These are phyloP conservation scores for Empis livida DNA, from an alignment of 2,888 invertebrate genomes.

Conservation along the genomic window DNA sequence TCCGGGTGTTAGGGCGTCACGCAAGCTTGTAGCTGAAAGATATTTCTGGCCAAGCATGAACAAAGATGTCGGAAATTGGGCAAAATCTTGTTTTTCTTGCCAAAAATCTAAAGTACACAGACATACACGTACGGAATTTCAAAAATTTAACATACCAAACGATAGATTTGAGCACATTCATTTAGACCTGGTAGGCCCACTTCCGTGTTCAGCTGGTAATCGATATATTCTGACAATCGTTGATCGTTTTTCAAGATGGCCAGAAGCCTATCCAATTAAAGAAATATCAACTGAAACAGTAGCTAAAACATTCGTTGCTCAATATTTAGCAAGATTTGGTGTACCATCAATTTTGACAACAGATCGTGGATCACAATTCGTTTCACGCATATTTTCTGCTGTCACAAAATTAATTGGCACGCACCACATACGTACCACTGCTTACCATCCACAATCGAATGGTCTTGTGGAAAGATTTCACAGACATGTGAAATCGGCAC, in stretches of 20 bases:
- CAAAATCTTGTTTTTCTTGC: neutral
- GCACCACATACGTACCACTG: too few species aligned
- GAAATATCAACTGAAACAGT: slow-evolving; percentile 3
- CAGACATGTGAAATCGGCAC: neutral
- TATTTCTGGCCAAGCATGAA: slow-evolving; percentile 3
- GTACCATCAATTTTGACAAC: slow-evolving; percentile 2
- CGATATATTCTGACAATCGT: slow-evolving; percentile 5
- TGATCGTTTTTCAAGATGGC: slow-evolving; percentile 6
- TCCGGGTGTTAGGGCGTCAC: neutral
- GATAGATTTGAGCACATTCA: slow-evolving; percentile 14
- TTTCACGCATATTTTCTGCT: slow-evolving; percentile 4
- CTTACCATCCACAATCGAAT: neutral
- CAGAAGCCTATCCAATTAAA: slow-evolving; percentile 3
- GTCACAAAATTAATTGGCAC: neutral
- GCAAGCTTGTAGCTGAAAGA: neutral
- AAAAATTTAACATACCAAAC: neutral
- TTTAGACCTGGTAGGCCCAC: slow-evolving; percentile 24
- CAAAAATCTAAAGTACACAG: slow-evolving; percentile 3
- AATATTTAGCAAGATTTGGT: slow-evolving; percentile 4
- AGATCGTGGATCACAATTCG: slow-evolving; percentile 4
- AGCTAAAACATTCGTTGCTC: slow-evolving; percentile 1
- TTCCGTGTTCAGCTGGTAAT: slow-evolving; percentile 15
- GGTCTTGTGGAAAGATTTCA: neutral
- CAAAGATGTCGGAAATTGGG: slow-evolving; percentile 1
- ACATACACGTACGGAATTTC: slow-evolving; percentile 2